phyloP scores from a whole-genome alignment of 2,888 invertebrate species.

The Sphaerophoria rueppellii region DNA sequence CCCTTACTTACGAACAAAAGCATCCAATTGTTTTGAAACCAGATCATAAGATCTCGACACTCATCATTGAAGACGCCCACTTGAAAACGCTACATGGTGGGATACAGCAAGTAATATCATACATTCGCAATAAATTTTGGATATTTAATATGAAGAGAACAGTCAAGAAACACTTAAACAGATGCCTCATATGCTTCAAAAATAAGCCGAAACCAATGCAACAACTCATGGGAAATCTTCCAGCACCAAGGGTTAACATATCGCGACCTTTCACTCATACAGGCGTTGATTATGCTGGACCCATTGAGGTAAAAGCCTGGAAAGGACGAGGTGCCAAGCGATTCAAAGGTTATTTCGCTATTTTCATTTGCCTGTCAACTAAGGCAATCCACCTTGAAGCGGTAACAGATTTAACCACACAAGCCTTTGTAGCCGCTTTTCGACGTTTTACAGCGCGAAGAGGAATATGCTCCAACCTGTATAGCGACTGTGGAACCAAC shows the following conservation, averaged over 20 bases:
- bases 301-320: background rate
- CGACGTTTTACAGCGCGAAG: conserved; percentile 71
- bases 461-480: conserved; percentile 59
- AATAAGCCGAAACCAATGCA: background rate
- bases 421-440: conserved; percentile 75
- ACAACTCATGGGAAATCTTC: conserved; percentile 13
- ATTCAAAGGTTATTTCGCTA: conserved; percentile 73
- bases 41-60: too few species aligned
- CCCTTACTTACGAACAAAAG: too few species aligned
- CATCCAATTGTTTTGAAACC: too few species aligned
- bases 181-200: background rate
- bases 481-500: conserved; percentile 76
- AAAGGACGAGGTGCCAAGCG: conserved; percentile 62
- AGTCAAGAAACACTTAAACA: background rate
- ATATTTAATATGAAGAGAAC: conserved; percentile 1
- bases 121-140: background rate
- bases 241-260: conserved; percentile 2
- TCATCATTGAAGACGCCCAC: conserved; percentile 1
- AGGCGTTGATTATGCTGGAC: conserved; percentile 18
- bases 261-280: conserved; percentile 2
- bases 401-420: conserved; percentile 15
- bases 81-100: background rate
- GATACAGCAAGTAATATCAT: conserved; percentile 1
- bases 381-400: conserved; percentile 69
- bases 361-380: conserved; percentile 75